Evolutionary conservation across 2,888 invertebrate species (phyloP).

Genomic region (Zelleria hepariella): DNA sequence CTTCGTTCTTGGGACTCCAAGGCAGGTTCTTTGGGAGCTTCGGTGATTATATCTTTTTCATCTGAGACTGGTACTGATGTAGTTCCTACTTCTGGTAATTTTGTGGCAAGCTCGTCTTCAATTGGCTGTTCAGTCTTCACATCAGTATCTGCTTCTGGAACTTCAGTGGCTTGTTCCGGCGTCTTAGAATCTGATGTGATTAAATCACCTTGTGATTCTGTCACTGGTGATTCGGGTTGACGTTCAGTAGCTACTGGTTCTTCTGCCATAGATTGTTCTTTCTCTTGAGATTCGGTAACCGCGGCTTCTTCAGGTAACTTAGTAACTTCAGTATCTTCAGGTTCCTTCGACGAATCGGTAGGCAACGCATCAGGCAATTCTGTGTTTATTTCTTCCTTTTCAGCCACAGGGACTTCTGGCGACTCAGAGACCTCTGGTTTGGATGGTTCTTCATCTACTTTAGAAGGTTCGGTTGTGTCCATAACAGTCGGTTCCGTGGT

Average conservation of each 20-base stretch:
- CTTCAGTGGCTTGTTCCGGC: neutral
- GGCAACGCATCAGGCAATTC: neutral
- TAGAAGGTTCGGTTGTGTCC: neutral
- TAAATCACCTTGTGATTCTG: constrained; percentile 7
- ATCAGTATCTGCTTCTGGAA: neutral
- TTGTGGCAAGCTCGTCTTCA: neutral
- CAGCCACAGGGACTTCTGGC: neutral
- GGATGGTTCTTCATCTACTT: neutral
- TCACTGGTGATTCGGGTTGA: neutral
- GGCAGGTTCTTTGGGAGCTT: neutral
- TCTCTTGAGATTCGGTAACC: neutral
- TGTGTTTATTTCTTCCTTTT: neutral
- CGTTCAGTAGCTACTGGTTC: neutral
- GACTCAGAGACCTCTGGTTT: neutral
- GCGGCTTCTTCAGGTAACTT: neutral
- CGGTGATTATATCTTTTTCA: constrained; percentile 1
- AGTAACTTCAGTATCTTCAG: neutral
- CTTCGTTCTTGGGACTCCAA: neutral
- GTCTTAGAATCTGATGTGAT: neutral
- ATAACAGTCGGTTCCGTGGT: neutral
- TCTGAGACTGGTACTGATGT: neutral
- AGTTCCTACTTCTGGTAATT: neutral
- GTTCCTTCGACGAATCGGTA: neutral
- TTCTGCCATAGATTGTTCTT: neutral
- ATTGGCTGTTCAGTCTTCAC: neutral